Conservation (phyloP, 2,797 vertebrate species). For the Macropus fuliginosus region DNA sequence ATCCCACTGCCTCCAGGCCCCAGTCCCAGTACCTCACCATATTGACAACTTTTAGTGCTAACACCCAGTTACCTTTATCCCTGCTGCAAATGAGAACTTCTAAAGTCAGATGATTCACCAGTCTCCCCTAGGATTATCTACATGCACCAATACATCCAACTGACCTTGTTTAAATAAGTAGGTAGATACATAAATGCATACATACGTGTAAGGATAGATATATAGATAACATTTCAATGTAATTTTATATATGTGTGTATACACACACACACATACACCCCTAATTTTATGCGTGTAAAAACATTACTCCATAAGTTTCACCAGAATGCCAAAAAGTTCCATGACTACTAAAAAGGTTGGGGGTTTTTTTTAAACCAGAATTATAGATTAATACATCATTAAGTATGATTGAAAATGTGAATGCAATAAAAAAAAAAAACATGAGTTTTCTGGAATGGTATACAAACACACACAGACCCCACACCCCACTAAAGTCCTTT, state of each 20-base stretch:
- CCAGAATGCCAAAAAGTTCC: neutral
- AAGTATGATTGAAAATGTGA: neutral
- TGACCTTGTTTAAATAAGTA: too few relatives aligned
- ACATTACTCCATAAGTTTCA: neutral
- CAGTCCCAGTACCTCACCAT: too few relatives aligned
- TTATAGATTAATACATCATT: neutral
- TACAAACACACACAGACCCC: neutral
- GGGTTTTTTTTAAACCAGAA: too few relatives aligned
- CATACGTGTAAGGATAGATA: neutral
- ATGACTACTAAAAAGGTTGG: neutral
- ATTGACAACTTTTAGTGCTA: too few relatives aligned
- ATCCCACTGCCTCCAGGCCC: too few relatives aligned
- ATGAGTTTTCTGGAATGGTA: neutral
- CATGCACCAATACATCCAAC: too few relatives aligned
- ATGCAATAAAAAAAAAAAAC: neutral
- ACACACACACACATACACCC: too few relatives aligned
- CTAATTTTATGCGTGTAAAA: neutral
- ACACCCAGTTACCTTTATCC: too few relatives aligned
- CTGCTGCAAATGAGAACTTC: too few relatives aligned
- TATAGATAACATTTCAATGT: neutral
- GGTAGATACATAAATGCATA: too few relatives aligned
- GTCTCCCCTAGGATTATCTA: too few relatives aligned
- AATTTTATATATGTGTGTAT: neutral
- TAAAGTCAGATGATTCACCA: too few relatives aligned
- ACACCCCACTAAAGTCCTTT: neutral